phyloP scores from a whole-genome alignment of 1,140 invertebrate genomes.

The Drosophila tani region DNA sequence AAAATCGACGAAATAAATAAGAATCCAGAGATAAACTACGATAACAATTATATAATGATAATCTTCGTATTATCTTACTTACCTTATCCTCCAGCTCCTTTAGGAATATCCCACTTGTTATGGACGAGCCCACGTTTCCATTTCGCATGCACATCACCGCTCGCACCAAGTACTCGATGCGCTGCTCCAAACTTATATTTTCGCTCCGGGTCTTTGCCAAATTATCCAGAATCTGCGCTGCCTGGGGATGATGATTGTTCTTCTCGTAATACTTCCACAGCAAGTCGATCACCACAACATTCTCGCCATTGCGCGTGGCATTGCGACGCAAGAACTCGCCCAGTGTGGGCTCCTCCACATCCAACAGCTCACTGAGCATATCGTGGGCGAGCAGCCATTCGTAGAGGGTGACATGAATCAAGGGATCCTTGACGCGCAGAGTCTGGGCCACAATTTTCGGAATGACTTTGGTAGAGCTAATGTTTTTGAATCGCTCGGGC shows the following conservation, averaged over 20 bases:
- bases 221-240: slow-evolving; percentile 95
- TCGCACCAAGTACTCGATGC: slow-evolving; percentile 95
- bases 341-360: slow-evolving; percentile 91
- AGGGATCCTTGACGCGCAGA: slow-evolving; percentile 90
- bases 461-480: slow-evolving; percentile 32
- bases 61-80: slow-evolving; percentile 71
- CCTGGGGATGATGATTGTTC: slow-evolving; percentile 95
- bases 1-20: too few species aligned
- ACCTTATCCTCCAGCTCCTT: slow-evolving; percentile 97
- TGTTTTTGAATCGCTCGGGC: background rate
- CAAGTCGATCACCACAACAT: slow-evolving; percentile 91
- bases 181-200: slow-evolving; percentile 88
- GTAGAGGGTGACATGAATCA: slow-evolving; percentile 95
- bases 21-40: too few species aligned
- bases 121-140: slow-evolving; percentile 91
- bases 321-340: slow-evolving; percentile 92
- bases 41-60: slow-evolving; percentile 48
- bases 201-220: slow-evolving; percentile 92
- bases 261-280: slow-evolving; percentile 98
- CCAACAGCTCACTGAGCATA: slow-evolving; percentile 91
- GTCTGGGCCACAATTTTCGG: slow-evolving; percentile 85
- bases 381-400: slow-evolving; percentile 94
- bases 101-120: slow-evolving; percentile 93
- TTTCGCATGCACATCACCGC: slow-evolving; percentile 98
- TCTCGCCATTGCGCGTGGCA: slow-evolving; percentile 85